Percentiles rank a stretch among this genome's conserved stretches.
Conservation (phyloP, 2,113 vertebrate genomes). For the Arenaria interpres region DNA sequence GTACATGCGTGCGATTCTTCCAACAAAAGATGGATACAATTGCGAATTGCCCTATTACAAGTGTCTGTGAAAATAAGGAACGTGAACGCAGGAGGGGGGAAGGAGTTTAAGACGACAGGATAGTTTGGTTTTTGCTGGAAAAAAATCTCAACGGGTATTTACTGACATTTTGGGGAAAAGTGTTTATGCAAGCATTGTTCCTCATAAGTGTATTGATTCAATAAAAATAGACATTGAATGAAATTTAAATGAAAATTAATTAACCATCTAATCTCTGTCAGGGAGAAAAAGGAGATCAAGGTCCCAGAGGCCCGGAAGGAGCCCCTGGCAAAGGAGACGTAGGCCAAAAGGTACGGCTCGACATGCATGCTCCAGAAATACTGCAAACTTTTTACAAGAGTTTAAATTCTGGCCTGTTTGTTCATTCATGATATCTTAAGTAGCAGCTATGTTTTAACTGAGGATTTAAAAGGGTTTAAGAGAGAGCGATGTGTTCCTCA, state of each 20-base stretch:
- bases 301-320: constrained; percentile 65
- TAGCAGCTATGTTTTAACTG: background rate
- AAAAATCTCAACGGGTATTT: background rate
- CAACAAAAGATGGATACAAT: background rate
- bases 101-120: background rate
- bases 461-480: background rate
- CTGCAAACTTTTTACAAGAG: background rate
- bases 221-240: background rate
- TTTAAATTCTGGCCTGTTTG: background rate
- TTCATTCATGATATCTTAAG: background rate
- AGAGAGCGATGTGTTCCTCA: background rate
- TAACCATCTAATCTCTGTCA: constrained; percentile 44
- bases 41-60: background rate
- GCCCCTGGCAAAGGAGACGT: constrained; percentile 44
- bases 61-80: background rate
- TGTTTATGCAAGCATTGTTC: background rate
- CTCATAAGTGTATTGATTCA: background rate
- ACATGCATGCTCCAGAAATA: background rate
- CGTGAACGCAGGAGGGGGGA: background rate
- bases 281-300: constrained; percentile 80
- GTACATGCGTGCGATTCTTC: background rate
- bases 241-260: background rate
- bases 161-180: background rate
- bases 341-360: constrained; percentile 65
- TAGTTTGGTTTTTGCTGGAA: background rate